Conservation (phyloP, 2,113 vertebrate genomes). For the Enhydra lutris region DNA sequence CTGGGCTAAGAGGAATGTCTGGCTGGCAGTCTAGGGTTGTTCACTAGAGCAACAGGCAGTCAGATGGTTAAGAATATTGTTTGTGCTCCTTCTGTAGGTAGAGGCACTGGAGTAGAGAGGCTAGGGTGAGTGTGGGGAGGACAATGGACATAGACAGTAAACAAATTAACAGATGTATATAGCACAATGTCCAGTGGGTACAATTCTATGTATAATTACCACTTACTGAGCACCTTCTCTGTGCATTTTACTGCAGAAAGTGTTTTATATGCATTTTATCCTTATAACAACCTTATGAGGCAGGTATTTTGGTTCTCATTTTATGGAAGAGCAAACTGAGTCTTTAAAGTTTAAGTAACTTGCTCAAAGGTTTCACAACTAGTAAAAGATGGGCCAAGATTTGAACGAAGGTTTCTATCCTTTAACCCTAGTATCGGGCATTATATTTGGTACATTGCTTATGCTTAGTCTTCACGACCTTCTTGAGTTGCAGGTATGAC, state of each 20-base stretch:
- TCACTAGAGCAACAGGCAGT: neutral
- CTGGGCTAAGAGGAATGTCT: neutral
- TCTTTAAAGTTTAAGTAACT: neutral
- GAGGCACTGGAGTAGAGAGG: neutral
- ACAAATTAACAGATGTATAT: neutral
- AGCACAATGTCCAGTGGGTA: neutral
- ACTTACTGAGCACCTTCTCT: neutral
- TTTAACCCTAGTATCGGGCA: neutral
- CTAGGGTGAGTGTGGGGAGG: neutral
- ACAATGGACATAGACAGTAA: slow-evolving; percentile 27
- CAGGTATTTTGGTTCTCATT: slow-evolving; percentile 2
- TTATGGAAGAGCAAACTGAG: neutral
- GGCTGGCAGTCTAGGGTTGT: neutral
- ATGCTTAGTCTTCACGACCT: neutral
- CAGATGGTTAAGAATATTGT: neutral
- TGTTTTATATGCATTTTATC: neutral
- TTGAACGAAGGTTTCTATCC: neutral
- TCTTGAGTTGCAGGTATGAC: neutral
- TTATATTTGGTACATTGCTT: slow-evolving; percentile 4
- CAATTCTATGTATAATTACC: neutral
- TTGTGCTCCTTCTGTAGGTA: neutral
- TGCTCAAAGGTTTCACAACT: neutral
- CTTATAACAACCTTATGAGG: neutral
- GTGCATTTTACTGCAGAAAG: neutral
- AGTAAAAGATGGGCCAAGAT: neutral